Conservation (phyloP, 2,113 vertebrate species). For the Junco hyemalis region DNA sequence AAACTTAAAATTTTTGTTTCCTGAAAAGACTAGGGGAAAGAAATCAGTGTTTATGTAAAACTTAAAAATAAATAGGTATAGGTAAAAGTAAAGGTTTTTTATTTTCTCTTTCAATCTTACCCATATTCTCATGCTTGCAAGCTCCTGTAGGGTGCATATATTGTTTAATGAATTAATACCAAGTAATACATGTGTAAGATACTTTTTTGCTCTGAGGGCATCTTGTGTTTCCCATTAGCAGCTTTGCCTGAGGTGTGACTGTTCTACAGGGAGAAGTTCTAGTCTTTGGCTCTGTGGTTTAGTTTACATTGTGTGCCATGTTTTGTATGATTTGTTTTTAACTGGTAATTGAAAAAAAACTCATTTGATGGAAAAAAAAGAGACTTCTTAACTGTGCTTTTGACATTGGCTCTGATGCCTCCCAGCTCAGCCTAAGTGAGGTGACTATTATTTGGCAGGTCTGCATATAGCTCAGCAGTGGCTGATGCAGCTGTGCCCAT, state of each 20-base stretch:
- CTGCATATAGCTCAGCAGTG: not conserved
- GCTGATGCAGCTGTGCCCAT: not conserved
- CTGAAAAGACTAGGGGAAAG: not conserved
- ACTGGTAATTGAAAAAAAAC: not conserved
- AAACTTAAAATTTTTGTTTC: not conserved
- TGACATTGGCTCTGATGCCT: not conserved
- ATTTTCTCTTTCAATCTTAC: not conserved
- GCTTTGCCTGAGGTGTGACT: not conserved
- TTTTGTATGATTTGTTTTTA: not conserved
- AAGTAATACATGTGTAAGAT: not conserved
- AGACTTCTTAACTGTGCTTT: not conserved
- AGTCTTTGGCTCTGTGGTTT: not conserved
- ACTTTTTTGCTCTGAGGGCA: not conserved
- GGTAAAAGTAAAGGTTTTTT: fast-evolving
- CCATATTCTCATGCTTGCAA: not conserved
- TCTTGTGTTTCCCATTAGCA: not conserved
- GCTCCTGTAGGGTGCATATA: not conserved
- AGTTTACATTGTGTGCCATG: not conserved
- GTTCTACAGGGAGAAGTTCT: not conserved
- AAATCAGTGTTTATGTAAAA: not conserved
- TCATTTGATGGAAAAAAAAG: not conserved
- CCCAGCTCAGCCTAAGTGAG: not conserved
- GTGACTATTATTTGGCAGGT: not conserved
- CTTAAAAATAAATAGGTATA: not conserved
- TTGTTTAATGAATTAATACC: not conserved